Percentiles rank a stretch among this genome's conserved stretches.
phyloP scores from a whole-genome alignment of 2,888 invertebrate genomes.

The Conchocele bisecta region DNA sequence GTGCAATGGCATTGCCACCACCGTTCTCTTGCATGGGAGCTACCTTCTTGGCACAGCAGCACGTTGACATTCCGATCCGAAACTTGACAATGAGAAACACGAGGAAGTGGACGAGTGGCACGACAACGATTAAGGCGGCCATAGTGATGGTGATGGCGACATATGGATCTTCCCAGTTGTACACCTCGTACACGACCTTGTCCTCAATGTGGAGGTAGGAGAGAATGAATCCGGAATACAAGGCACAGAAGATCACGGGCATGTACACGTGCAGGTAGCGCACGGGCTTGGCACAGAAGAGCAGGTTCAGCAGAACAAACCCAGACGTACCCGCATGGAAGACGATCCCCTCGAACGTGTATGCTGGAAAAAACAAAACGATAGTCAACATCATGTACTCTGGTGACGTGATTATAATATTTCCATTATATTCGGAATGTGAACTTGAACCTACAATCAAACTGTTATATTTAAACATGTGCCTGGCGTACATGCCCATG shows the following conservation, averaged over 20 bases:
- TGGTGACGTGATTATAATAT: too few relatives aligned
- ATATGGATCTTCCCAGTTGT: conserved; percentile 36
- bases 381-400: too few relatives aligned
- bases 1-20: too few relatives aligned
- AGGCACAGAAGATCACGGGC: conserved; percentile 14
- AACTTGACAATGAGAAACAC: conserved; percentile 35
- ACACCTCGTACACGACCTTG: conserved; percentile 26
- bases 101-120: conserved; percentile 32
- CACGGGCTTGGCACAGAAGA: conserved; percentile 40
- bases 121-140: conserved; percentile 13
- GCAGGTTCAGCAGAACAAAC: conserved; percentile 25
- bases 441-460: too few relatives aligned
- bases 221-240: conserved; percentile 21
- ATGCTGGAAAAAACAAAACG: conserved; percentile 16
- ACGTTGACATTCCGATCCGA: conserved; percentile 20
- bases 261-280: conserved; percentile 45
- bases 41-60: conserved; percentile 14
- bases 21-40: too few relatives aligned
- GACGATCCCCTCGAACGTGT: conserved; percentile 32
- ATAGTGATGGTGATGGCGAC: conserved; percentile 8
- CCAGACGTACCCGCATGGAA: conserved; percentile 19
- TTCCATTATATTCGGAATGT: too few relatives aligned
- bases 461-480: too few relatives aligned
- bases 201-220: background rate
- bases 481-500: too few relatives aligned